phyloP scores from a whole-genome alignment of 2,888 invertebrate genomes.

The Pemphredon lugubris region DNA sequence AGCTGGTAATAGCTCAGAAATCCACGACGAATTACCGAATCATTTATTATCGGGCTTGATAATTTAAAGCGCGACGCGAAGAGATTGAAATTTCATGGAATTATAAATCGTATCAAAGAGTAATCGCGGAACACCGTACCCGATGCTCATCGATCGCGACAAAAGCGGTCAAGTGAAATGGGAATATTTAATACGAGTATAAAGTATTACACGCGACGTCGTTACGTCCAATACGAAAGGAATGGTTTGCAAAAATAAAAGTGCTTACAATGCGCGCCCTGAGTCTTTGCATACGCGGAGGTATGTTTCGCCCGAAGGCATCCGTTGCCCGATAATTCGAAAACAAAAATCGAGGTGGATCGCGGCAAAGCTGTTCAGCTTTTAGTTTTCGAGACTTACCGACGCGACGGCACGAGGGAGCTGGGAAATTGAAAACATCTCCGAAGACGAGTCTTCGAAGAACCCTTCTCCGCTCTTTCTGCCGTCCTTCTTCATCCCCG shows the following conservation, averaged over 20 bases:
- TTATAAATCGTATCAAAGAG: too few species aligned
- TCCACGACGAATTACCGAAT: too few species aligned
- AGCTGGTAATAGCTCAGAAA: too few species aligned
- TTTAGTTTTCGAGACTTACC: background rate
- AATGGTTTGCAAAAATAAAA: conserved; percentile 8
- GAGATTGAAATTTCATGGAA: too few species aligned
- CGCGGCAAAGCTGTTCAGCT: conserved; percentile 2
- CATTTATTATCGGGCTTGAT: too few species aligned
- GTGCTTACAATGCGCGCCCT: background rate
- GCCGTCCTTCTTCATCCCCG: background rate
- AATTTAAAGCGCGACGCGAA: too few species aligned
- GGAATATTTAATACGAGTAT: too few species aligned
- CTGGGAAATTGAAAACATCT: conserved; percentile 51
- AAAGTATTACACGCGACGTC: too few species aligned
- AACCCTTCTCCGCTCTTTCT: background rate
- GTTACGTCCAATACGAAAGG: background rate
- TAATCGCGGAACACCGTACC: too few species aligned
- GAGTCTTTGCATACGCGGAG: too few species aligned
- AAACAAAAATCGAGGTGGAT: conserved; percentile 8
- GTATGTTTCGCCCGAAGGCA: background rate
- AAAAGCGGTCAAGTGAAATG: too few species aligned
- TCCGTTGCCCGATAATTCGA: conserved; percentile 2
- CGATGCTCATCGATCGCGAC: too few species aligned
- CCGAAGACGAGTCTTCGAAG: conserved; percentile 27
- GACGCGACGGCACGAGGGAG: background rate